Base-by-base conservation (phyloP, 2,113 vertebrate species). In the Erpornis zantholeuca region DNA sequence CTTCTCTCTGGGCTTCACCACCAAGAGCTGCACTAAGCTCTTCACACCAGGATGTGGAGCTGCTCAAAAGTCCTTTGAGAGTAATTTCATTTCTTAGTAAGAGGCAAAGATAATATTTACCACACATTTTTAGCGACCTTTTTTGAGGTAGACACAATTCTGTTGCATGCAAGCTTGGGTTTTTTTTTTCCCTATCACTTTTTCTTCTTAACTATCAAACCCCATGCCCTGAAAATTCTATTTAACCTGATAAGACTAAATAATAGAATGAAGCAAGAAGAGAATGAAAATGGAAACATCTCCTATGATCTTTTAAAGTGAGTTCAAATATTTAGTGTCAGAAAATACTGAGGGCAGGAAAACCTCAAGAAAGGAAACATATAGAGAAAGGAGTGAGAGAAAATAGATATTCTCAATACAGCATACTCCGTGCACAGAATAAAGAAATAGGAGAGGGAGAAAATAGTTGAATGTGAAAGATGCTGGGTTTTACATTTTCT, bases 201-300 rank as follows among this genome's bases (percentile, higher is more conserved):
- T 78, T 65, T 40, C 6, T 60, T 82, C 31, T 54, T 42, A 10
- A 13, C 4, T 87, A 23, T 59, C 40, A 33, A 49, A 11, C 3
- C 4, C 8, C 4, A 3, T 2, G 2, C 13, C 8, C 3, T 3
- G 3, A 6, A 38, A 63, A 40, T 52, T 69, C 29, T 13, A 21
- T 85, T 78, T 54, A 68, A 29, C 35, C 3, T 27, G 19, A 7
- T 73, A 68, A 45, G 2, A 54, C 18, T 54, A 57, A 84, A 31
- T 75, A 70, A 47, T 15, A 22, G 3, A 84, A 54, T 33, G 12
- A 70, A 84, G 10, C 4, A 90, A 66, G 4, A 25, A 66, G 35
- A 54, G 8, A 70, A 49, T 54, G 29, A 42, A 79, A 70, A 64
- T 27, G 35, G 12, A 64, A 83, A 27, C 7, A 50, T 6, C 2